Evolutionary conservation across 2,113 vertebrate species (phyloP).

Genomic region (Phocoena sinus): DNA sequence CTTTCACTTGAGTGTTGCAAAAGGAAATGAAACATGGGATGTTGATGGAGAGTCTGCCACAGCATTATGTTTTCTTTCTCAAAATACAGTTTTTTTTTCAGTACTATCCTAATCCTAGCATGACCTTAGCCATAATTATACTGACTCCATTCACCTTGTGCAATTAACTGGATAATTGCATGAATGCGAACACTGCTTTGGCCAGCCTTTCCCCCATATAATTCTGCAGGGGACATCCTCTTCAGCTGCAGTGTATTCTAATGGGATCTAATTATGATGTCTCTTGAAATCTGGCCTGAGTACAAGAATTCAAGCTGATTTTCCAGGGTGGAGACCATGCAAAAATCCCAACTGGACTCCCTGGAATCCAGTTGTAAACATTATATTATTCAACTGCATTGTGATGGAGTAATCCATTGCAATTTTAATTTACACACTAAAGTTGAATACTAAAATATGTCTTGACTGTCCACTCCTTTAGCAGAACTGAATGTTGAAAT

Average conservation of each 20-base stretch:
- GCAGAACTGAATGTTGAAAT: not conserved
- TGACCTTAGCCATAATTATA: constrained; percentile 52
- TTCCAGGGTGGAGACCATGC: constrained; percentile 45
- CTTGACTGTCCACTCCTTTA: not conserved
- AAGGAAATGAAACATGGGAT: constrained; percentile 37
- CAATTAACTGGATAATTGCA: constrained; percentile 51
- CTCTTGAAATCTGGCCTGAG: constrained; percentile 52
- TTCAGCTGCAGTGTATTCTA: constrained; percentile 48
- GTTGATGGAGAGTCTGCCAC: not conserved
- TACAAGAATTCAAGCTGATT: constrained; percentile 60
- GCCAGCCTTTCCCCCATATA: constrained; percentile 40
- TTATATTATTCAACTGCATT: constrained; percentile 5
- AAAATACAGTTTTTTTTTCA: not conserved
- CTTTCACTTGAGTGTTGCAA: constrained; percentile 13
- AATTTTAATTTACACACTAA: constrained; percentile 30
- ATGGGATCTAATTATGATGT: constrained; percentile 66
- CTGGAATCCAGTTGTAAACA: constrained; percentile 49
- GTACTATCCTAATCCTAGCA: not conserved
- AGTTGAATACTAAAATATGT: not conserved
- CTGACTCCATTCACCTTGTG: constrained; percentile 37
- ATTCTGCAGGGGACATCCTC: constrained; percentile 47
- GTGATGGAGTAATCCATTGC: not conserved
- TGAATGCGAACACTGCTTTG: constrained; percentile 28
- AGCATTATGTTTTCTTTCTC: constrained; percentile 27
- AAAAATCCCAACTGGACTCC: constrained; percentile 34